These are phyloP conservation scores for Montipora capricornis DNA, from an alignment of 64 coral and sea anemone species.

Conservation along the genomic window DNA sequence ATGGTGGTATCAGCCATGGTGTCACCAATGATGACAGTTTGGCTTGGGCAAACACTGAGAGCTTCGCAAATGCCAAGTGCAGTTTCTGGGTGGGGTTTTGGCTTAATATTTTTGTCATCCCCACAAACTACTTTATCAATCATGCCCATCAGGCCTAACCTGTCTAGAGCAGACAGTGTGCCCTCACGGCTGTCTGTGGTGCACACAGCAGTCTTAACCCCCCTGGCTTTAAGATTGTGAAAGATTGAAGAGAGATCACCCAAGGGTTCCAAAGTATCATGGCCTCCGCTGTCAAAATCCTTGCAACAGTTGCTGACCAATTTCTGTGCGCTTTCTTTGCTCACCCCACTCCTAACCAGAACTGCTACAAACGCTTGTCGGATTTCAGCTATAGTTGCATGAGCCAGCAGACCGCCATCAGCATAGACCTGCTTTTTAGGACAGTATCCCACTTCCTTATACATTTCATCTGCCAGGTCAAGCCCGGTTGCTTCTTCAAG, in stretches of 20 bases:
- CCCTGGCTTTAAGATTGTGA: conserved; percentile 68
- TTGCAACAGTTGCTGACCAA: conserved; percentile 81
- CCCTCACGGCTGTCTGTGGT: conserved; percentile 82
- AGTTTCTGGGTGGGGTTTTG: conserved; percentile 91
- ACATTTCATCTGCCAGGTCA: conserved; percentile 75
- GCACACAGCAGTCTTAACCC: conserved; percentile 88
- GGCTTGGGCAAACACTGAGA: conserved; percentile 73
- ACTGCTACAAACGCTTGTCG: conserved; percentile 82
- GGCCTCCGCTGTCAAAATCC: conserved; percentile 82
- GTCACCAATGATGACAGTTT: conserved; percentile 91
- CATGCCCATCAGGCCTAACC: conserved; percentile 75
- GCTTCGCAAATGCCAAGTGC: conserved; percentile 87
- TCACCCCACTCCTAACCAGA: conserved; percentile 76
- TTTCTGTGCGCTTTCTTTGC: conserved; percentile 27
- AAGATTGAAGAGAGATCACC: conserved; percentile 85
- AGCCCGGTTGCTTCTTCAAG: conserved; percentile 79
- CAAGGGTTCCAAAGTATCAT: conserved; percentile 64
- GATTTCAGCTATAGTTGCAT: conserved; percentile 89
- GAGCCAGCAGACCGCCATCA: conserved; percentile 85
- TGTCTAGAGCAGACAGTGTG: conserved; percentile 84
- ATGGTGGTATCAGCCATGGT: conserved; percentile 90
- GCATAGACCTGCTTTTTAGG: conserved; percentile 55
- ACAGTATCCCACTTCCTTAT: conserved; percentile 85
- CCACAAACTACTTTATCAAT: conserved; percentile 91
- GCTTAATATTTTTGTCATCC: conserved; percentile 77